These are phyloP conservation scores for Noctua pronuba DNA, from an alignment of 2,888 invertebrate species.

Conservation along the genomic window DNA sequence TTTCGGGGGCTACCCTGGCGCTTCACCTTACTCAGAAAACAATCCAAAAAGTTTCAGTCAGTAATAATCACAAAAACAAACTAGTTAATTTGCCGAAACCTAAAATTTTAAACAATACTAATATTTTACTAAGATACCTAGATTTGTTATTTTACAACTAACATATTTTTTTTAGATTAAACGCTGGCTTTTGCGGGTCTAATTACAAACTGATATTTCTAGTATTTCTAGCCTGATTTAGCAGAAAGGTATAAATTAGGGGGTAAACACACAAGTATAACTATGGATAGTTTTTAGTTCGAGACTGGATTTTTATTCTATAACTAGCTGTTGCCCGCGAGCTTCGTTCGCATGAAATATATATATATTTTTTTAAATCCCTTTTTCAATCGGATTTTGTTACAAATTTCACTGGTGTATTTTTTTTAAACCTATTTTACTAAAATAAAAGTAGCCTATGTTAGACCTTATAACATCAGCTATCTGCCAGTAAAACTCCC, in stretches of 20 bases:
- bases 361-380: too few relatives aligned
- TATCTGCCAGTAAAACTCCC: too few relatives aligned
- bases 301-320: neutral
- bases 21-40: neutral
- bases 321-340: too few relatives aligned
- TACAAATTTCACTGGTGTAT: too few relatives aligned
- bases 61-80: conserved; percentile 40
- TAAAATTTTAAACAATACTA: conserved; percentile 10
- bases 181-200: conserved; percentile 19
- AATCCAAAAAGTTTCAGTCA: conserved; percentile 38
- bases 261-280: neutral
- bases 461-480: too few relatives aligned
- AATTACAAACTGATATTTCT: neutral
- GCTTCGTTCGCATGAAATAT: too few relatives aligned
- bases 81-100: conserved; percentile 6
- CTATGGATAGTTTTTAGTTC: neutral
- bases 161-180: conserved; percentile 26
- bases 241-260: neutral
- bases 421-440: too few relatives aligned
- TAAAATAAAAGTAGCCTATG: too few relatives aligned
- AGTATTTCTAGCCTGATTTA: neutral
- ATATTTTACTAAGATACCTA: conserved; percentile 31
- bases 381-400: too few relatives aligned
- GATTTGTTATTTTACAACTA: conserved; percentile 35
- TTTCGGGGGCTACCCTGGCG: too few relatives aligned